A percentile compares a stretch with the other conserved stretches of the same genome.
phyloP scores from a whole-genome alignment of 2,797 vertebrate genomes.

The Falco cherrug region DNA sequence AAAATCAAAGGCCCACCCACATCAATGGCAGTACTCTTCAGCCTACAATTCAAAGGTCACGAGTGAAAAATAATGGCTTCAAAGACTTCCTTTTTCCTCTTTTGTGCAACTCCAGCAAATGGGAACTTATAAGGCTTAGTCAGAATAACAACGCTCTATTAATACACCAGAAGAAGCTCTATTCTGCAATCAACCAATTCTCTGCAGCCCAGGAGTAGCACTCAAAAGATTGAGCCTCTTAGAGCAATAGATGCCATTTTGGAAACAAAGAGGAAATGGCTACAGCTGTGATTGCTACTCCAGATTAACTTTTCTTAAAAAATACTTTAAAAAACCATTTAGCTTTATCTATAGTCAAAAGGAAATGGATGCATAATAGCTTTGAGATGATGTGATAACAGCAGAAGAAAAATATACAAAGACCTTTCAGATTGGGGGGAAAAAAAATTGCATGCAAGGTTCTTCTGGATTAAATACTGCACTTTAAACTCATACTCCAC shows the following conservation, averaged over 20 bases:
- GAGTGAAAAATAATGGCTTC: not conserved
- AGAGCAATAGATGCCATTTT: not conserved
- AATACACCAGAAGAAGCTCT: not conserved
- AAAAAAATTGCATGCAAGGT: not conserved
- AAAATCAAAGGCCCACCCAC: not conserved
- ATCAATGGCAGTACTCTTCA: not conserved
- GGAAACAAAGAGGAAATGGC: not conserved
- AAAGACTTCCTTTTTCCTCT: not conserved
- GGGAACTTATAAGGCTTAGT: not conserved
- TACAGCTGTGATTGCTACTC: not conserved
- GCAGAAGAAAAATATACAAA: conserved; percentile 18
- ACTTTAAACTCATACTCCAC: not conserved
- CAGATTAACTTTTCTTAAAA: not conserved
- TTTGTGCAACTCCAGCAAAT: not conserved
- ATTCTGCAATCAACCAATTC: not conserved
- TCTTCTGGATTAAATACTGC: not conserved
- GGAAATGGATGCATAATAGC: not conserved
- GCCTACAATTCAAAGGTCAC: not conserved
- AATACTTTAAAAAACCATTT: not conserved
- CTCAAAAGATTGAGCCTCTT: not conserved
- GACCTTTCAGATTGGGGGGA: not conserved
- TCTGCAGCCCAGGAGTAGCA: not conserved
- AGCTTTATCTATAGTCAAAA: not conserved
- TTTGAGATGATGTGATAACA: not conserved
- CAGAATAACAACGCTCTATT: not conserved